Percentiles rank a stretch among this genome's conserved stretches.
These are phyloP conservation scores for Setophaga kirtlandii DNA, from an alignment of 2,113 vertebrate genomes.

Conservation along the genomic window DNA sequence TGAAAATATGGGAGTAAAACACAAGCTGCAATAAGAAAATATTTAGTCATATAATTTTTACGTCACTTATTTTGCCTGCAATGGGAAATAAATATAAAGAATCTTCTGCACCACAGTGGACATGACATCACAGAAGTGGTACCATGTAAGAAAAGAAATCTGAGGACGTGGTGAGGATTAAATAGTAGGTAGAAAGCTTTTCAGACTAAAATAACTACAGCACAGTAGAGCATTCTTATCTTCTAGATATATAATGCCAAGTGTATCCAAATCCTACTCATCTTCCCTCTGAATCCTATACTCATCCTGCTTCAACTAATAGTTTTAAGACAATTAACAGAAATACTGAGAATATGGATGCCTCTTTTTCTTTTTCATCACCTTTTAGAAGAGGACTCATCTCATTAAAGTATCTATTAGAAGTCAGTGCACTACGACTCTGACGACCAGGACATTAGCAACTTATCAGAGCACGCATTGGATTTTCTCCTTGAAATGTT, in stretches of 20 bases:
- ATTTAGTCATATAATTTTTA: neutral
- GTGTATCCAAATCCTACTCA: neutral
- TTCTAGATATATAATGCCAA: neutral
- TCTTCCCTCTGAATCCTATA: neutral
- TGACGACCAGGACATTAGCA: neutral
- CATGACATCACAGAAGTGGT: neutral
- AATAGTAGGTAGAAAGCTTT: neutral
- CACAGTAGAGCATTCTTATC: neutral
- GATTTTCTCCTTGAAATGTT: neutral
- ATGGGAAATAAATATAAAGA: neutral
- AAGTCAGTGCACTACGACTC: neutral
- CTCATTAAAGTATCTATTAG: neutral
- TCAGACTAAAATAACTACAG: neutral
- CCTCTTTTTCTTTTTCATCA: neutral
- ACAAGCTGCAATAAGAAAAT: neutral
- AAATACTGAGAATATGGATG: neutral
- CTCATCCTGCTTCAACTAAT: neutral
- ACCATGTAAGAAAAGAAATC: neutral
- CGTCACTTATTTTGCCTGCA: neutral
- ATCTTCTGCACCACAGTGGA: neutral
- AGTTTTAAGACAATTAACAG: neutral
- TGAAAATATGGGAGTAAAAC: neutral
- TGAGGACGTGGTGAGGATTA: neutral
- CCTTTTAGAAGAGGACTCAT: neutral
- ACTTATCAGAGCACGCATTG: neutral